Percentiles rank a stretch among this genome's conserved stretches.
phyloP scores from a whole-genome alignment of 2,888 invertebrate species.

The Lysandra coridon region DNA sequence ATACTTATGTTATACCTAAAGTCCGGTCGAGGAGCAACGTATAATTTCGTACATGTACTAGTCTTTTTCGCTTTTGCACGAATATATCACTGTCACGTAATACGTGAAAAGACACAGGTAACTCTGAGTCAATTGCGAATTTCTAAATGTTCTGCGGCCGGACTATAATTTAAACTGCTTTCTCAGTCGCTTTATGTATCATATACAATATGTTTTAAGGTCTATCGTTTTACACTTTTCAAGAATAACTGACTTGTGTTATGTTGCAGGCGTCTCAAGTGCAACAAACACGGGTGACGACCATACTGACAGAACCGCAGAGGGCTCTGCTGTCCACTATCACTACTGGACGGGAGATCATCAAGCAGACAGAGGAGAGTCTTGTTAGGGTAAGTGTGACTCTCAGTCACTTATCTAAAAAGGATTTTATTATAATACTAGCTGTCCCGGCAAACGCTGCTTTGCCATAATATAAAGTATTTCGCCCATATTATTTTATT shows the following conservation, averaged over 20 bases:
- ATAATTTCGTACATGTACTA: no score
- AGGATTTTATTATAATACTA: background rate
- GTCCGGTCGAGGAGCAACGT: no score
- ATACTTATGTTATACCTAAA: no score
- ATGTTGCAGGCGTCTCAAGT: slow-evolving; percentile 77
- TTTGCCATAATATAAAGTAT: no score
- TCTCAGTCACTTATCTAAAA: background rate
- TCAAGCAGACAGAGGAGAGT: slow-evolving; percentile 91
- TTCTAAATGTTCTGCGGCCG: background rate
- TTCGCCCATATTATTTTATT: no score
- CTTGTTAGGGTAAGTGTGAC: slow-evolving; percentile 76
- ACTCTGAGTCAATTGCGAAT: no score
- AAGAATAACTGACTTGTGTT: background rate
- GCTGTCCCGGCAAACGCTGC: no score
- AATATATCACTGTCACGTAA: no score
- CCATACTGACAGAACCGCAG: slow-evolving; percentile 94
- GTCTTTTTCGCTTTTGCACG: no score
- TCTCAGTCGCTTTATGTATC: background rate
- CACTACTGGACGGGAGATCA: slow-evolving; percentile 92
- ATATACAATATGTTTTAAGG: background rate
- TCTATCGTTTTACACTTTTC: background rate
- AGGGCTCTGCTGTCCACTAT: slow-evolving; percentile 95
- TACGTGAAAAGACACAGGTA: no score
- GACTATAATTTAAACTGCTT: background rate
- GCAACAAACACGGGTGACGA: slow-evolving; percentile 92